Conservation (phyloP, 2,888 invertebrate species). For the Melinopterus prodromus region DNA sequence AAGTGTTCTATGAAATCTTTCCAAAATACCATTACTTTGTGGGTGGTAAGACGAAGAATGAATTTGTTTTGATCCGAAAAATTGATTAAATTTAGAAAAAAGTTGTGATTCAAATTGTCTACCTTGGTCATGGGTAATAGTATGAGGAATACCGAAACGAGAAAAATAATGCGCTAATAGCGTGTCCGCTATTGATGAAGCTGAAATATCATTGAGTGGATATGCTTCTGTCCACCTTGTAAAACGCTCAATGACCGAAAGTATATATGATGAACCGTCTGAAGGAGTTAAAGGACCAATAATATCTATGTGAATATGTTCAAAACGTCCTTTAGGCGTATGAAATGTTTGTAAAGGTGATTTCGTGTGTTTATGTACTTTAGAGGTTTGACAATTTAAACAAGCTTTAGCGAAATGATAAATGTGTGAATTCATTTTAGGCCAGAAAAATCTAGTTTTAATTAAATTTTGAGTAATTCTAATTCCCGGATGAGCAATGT, state of each 20-base stretch:
- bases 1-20: too few species aligned
- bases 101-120: slow-evolving; percentile 26
- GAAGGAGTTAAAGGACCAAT: slow-evolving; percentile 56
- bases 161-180: too few species aligned
- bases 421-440: slow-evolving; percentile 24
- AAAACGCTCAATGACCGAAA: slow-evolving; percentile 52
- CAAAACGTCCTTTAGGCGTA: slow-evolving; percentile 34
- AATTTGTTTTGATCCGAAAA: slow-evolving; percentile 23
- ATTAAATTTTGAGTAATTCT: slow-evolving; percentile 24
- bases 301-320: slow-evolving; percentile 54
- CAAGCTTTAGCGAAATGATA: slow-evolving; percentile 27
- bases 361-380: slow-evolving; percentile 48
- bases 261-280: slow-evolving; percentile 47
- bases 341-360: slow-evolving; percentile 38
- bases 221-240: slow-evolving; percentile 50
- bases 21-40: too few species aligned
- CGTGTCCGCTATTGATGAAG: too few species aligned
- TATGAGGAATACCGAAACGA: too few species aligned
- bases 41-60: too few species aligned
- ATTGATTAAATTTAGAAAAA: slow-evolving; percentile 35
- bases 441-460: slow-evolving; percentile 31
- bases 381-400: slow-evolving; percentile 50
- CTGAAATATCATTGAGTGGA: slow-evolving; percentile 48
- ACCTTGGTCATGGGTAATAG: too few species aligned
- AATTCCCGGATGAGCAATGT: slow-evolving; percentile 18